phyloP scores from a whole-genome alignment of 92 coral and sea anemone genomes.

The Epizoanthus ramosus region DNA sequence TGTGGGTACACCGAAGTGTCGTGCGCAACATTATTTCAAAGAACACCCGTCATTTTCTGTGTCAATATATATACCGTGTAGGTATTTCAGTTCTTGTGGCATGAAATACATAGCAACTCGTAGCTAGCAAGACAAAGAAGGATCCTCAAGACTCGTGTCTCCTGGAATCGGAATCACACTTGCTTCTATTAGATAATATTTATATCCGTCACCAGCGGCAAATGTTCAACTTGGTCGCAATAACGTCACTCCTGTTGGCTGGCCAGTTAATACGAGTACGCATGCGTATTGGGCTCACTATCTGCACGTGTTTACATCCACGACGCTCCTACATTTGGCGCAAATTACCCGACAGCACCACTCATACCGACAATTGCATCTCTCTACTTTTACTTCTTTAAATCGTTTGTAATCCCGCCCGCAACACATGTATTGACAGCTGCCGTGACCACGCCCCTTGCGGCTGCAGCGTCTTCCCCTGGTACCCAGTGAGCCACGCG shows the following conservation, averaged over 20 bases:
- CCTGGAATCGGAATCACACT: not conserved
- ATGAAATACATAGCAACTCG: not conserved
- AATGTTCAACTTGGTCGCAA: not conserved
- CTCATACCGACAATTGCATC: slow-evolving; percentile 60
- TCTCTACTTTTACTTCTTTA: slow-evolving; percentile 39
- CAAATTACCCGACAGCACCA: slow-evolving; percentile 86
- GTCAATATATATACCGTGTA: not conserved
- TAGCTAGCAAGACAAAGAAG: not conserved
- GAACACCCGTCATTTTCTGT: no score
- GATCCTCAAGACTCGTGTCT: not conserved
- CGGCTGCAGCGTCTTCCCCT: slow-evolving; percentile 70
- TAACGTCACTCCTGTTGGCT: not conserved
- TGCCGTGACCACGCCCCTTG: slow-evolving; percentile 62
- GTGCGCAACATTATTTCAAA: no score
- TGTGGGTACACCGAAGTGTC: no score
- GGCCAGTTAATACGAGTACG: not conserved
- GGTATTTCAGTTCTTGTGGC: not conserved
- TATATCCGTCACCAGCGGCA: not conserved
- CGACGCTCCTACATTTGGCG: slow-evolving; percentile 47
- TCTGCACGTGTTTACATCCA: slow-evolving; percentile 58
- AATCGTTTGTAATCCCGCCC: slow-evolving; percentile 66
- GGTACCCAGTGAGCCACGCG: slow-evolving; percentile 73
- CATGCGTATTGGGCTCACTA: slow-evolving; percentile 16
- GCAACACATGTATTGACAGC: slow-evolving; percentile 87
- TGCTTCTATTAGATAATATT: not conserved